Evolutionary conservation across 2,888 invertebrate species (phyloP).

Genomic region (Apantesis nais): DNA sequence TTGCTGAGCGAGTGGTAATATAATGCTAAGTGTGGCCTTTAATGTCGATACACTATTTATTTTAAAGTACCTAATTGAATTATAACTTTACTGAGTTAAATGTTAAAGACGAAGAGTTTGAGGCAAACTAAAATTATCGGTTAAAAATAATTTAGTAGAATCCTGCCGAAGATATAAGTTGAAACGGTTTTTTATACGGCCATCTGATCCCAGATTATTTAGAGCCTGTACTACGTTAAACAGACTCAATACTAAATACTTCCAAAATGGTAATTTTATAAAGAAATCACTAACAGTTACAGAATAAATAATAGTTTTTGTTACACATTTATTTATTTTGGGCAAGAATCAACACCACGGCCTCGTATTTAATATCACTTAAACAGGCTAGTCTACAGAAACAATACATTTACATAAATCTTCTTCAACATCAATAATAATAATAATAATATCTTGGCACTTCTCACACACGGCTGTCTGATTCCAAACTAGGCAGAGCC

Average conservation of each 20-base stretch:
- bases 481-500: too few species aligned
- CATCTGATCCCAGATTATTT: not conserved
- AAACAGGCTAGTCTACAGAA: not conserved
- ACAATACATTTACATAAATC: not conserved
- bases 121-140: not conserved
- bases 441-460: too few species aligned
- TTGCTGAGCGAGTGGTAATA: slow-evolving; percentile 32
- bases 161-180: too few species aligned
- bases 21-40: slow-evolving; percentile 33
- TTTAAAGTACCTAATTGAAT: not conserved
- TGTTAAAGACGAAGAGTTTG: not conserved
- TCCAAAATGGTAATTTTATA: too few species aligned
- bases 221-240: not conserved
- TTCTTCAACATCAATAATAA: too few species aligned
- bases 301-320: not conserved
- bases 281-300: too few species aligned
- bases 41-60: slow-evolving; percentile 19
- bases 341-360: not conserved
- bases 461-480: too few species aligned
- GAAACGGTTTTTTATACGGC: too few species aligned
- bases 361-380: not conserved
- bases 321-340: not conserved
- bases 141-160: not conserved
- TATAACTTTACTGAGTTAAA: not conserved
- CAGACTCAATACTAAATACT: not conserved